Percentiles rank a stretch among this genome's conserved stretches.
phyloP scores from a whole-genome alignment of 2,797 vertebrate genomes.

The Microctenopoma steveboyesi region DNA sequence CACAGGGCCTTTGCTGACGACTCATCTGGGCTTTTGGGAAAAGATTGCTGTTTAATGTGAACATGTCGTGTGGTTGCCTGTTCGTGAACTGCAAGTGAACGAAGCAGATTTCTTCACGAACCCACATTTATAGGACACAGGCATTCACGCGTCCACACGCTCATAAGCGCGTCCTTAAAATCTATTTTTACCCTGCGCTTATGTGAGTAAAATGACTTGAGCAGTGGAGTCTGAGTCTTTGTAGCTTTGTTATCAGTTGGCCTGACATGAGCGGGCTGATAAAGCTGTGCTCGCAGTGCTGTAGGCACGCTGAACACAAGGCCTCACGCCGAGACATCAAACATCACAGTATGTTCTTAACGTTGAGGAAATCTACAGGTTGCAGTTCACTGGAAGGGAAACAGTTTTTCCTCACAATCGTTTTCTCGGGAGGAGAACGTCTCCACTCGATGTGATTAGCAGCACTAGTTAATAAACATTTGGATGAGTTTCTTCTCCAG shows the following conservation, averaged over 20 bases:
- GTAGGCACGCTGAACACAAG: slow-evolving; percentile 7
- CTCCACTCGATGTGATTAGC: slow-evolving; percentile 31
- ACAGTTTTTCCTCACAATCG: neutral
- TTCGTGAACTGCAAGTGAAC: neutral
- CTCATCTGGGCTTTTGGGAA: slow-evolving; percentile 29
- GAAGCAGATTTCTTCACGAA: neutral
- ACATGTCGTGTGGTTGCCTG: neutral
- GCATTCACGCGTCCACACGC: neutral
- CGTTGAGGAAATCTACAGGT: slow-evolving; percentile 23
- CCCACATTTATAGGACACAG: neutral
- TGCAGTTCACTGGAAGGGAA: slow-evolving; percentile 22
- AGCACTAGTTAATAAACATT: slow-evolving; percentile 36
- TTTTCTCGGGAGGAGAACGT: slow-evolving; percentile 14
- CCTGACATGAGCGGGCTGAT: slow-evolving; percentile 41
- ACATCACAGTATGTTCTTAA: slow-evolving; percentile 20
- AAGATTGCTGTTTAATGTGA: slow-evolving; percentile 36
- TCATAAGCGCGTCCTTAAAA: slow-evolving; percentile 22
- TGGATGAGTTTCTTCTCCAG: slow-evolving; percentile 14
- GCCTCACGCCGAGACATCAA: neutral
- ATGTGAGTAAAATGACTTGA: neutral
- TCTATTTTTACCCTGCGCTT: slow-evolving; percentile 6
- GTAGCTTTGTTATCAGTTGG: slow-evolving; percentile 31
- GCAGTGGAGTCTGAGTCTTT: slow-evolving; percentile 17
- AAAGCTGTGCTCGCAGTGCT: slow-evolving; percentile 31
- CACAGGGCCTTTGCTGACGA: slow-evolving; percentile 27